Evolutionary conservation across 2,888 invertebrate genomes (phyloP).

Genomic region (Arrhopalites spinosus): DNA sequence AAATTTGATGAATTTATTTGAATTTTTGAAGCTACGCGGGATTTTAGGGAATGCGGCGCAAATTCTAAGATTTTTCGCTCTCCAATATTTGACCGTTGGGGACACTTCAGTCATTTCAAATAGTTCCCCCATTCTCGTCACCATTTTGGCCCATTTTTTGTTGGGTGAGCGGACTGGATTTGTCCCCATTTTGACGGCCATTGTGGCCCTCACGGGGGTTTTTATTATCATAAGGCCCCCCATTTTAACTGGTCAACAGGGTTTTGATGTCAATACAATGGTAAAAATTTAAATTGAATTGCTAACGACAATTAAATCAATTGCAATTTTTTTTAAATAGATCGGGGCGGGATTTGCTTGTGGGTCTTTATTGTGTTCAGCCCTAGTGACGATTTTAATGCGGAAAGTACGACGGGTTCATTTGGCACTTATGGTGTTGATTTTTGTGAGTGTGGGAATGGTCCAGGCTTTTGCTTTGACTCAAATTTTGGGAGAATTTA

Average conservation of each 20-base stretch:
- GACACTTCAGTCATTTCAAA: conserved; percentile 53
- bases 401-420: conserved; percentile 53
- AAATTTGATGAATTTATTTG: too few species aligned
- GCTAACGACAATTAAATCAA: background rate
- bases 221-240: conserved; percentile 50
- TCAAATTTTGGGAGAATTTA: conserved; percentile 35
- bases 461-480: conserved; percentile 44
- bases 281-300: conserved; percentile 38
- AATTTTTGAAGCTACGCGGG: conserved; percentile 46
- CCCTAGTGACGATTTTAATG: conserved; percentile 51
- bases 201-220: conserved; percentile 49
- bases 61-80: conserved; percentile 51
- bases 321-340: conserved; percentile 26
- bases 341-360: conserved; percentile 51
- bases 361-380: conserved; percentile 49
- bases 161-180: conserved; percentile 52
- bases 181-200: conserved; percentile 48
- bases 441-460: conserved; percentile 52
- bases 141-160: conserved; percentile 53
- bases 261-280: conserved; percentile 46
- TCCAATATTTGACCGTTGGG: conserved; percentile 53
- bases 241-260: conserved; percentile 47
- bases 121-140: conserved; percentile 52
- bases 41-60: conserved; percentile 49
- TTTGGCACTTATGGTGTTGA: conserved; percentile 50